A percentile compares a stretch with the other conserved stretches of the same genome.
Evolutionary conservation across 2,888 invertebrate genomes (phyloP).

Genomic region (Ethmia dodecea): DNA sequence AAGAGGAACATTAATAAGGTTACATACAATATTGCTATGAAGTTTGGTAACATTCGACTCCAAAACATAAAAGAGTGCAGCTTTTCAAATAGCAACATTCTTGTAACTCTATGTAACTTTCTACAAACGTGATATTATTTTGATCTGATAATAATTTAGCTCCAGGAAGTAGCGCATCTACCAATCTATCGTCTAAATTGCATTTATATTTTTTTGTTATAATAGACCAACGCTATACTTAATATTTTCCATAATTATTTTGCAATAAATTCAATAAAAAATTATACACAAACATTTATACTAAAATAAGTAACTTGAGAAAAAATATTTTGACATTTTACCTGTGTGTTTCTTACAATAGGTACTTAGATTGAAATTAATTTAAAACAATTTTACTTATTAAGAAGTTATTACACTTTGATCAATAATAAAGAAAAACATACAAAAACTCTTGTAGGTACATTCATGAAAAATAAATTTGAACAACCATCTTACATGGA

Average conservation of each 20-base stretch:
- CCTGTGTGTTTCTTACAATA: not conserved
- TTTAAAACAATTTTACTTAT: constrained; percentile 1
- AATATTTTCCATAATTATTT: constrained; percentile 35
- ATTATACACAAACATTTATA: constrained; percentile 27
- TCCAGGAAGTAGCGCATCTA: constrained; percentile 75
- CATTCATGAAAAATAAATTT: constrained; percentile 32
- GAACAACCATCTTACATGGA: constrained; percentile 43
- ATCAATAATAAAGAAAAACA: no score
- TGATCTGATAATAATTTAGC: constrained; percentile 41
- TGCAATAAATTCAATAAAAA: constrained; percentile 42
- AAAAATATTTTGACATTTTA: no score
- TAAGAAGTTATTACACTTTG: not conserved
- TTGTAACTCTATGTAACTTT: constrained; percentile 29
- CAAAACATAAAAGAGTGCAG: constrained; percentile 69
- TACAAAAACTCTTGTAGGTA: no score
- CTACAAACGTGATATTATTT: constrained; percentile 19
- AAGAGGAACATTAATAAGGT: constrained; percentile 77
- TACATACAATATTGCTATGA: constrained; percentile 70
- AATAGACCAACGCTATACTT: constrained; percentile 37
- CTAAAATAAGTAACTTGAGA: constrained; percentile 31
- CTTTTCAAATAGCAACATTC: constrained; percentile 75
- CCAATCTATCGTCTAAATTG: constrained; percentile 69
- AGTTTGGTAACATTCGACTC: constrained; percentile 71
- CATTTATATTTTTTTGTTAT: constrained; percentile 47
- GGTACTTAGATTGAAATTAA: not conserved